phyloP scores from a whole-genome alignment of 1,140 invertebrate genomes.

The Popillia japonica region DNA sequence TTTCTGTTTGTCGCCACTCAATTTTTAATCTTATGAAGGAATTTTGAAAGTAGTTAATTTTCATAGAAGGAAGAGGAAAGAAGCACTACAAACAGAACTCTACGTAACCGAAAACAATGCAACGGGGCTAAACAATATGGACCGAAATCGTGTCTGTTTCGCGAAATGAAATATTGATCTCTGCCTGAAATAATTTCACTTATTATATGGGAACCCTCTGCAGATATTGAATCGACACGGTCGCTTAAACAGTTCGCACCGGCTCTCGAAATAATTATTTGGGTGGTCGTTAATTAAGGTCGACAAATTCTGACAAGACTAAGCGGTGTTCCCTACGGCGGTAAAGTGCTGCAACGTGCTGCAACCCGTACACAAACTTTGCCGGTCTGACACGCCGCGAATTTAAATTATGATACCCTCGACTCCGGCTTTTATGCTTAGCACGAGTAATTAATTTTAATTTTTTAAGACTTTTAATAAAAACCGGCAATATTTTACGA shows the following conservation, averaged over 20 bases:
- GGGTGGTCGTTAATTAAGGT: conserved; percentile 41
- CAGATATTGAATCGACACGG: not conserved
- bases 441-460: conserved; percentile 35
- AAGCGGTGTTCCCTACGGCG: conserved; percentile 39
- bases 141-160: not conserved
- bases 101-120: not conserved
- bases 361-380: conserved; percentile 37
- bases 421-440: conserved; percentile 17
- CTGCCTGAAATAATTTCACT: no score
- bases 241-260: not conserved
- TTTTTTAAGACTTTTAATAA: conserved; percentile 37
- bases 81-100: not conserved
- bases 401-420: conserved; percentile 38
- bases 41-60: no score
- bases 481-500: conserved; percentile 19
- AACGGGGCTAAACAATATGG: not conserved
- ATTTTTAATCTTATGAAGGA: no score
- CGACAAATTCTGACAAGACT: conserved; percentile 43
- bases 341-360: conserved; percentile 42
- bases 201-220: not conserved
- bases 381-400: conserved; percentile 35
- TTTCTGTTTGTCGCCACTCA: no score
- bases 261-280: conserved; percentile 40
- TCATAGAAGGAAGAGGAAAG: no score
- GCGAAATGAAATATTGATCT: no score